Percentiles rank a stretch among this genome's conserved stretches.
Conservation (phyloP, 2,888 invertebrate genomes). For the Tridacna crocea region DNA sequence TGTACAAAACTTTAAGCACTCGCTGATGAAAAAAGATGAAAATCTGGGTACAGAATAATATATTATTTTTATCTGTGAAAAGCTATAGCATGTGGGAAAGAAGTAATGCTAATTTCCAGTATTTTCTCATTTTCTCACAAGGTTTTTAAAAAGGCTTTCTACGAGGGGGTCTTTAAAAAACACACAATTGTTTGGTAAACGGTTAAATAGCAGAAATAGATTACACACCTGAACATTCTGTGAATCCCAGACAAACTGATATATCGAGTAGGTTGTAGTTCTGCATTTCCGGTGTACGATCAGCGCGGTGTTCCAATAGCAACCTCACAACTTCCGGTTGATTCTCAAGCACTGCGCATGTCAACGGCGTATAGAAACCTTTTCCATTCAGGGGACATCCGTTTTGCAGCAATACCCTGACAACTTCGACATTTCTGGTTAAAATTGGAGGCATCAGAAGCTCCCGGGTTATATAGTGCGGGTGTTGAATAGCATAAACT, state of each 20-base stretch:
- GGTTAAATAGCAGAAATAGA: no score
- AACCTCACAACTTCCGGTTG: conserved; percentile 51
- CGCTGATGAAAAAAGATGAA: no score
- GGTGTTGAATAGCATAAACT: conserved; percentile 54
- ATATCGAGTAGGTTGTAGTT: conserved; percentile 57
- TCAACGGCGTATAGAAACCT: conserved; percentile 56
- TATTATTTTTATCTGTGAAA: no score
- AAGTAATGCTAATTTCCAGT: no score
- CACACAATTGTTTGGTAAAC: no score
- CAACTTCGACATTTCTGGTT: conserved; percentile 47
- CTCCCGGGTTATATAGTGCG: conserved; percentile 49
- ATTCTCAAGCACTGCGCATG: conserved; percentile 57
- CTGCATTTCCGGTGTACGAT: conserved; percentile 49
- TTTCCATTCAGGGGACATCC: conserved; percentile 45
- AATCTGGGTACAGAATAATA: no score
- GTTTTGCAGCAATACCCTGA: conserved; percentile 48
- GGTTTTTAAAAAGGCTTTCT: no score
- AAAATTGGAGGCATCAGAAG: conserved; percentile 58
- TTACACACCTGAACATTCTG: conserved; percentile 47
- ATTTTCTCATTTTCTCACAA: no score
- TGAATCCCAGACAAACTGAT: conserved; percentile 51
- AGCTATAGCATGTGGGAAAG: no score
- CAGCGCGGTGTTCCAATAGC: conserved; percentile 43
- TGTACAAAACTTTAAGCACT: no score
- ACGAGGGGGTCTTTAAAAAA: no score